Conservation (phyloP, 2,113 vertebrate genomes). For the Oreotragus oreotragus region DNA sequence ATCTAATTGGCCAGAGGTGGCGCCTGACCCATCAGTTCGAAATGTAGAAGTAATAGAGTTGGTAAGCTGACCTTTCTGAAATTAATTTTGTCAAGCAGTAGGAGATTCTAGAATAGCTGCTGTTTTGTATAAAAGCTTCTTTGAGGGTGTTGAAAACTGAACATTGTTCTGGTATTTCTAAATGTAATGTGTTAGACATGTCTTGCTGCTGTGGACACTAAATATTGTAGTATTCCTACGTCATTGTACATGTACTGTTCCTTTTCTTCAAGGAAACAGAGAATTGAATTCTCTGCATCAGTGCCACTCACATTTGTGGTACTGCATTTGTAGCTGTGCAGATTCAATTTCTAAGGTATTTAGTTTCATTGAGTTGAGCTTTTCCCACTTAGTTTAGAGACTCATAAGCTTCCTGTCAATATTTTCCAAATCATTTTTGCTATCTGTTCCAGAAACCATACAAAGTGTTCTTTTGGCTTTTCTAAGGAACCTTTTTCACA, state of each 20-base stretch:
- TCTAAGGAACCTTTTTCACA: constrained; percentile 19
- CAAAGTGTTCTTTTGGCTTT: constrained; percentile 51
- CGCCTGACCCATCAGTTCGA: constrained; percentile 93
- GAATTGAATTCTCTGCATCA: constrained; percentile 62
- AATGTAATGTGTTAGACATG: background rate
- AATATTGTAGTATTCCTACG: constrained; percentile 20
- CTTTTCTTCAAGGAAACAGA: constrained; percentile 53
- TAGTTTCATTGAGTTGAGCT: constrained; percentile 54
- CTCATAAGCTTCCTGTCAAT: constrained; percentile 56
- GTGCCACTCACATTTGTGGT: constrained; percentile 34
- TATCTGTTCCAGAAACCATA: constrained; percentile 42
- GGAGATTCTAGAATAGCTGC: constrained; percentile 19
- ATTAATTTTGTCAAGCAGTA: constrained; percentile 63
- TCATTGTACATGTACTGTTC: constrained; percentile 21
- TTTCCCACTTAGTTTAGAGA: constrained; percentile 58
- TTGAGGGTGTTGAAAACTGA: background rate
- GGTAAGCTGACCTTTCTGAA: constrained; percentile 80
- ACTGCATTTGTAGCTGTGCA: constrained; percentile 46
- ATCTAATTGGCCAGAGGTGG: constrained; percentile 92
- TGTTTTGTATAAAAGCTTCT: constrained; percentile 51
- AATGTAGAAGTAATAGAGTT: constrained; percentile 91
- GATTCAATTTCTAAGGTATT: constrained; percentile 64
- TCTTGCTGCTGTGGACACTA: background rate
- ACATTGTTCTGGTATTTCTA: background rate
- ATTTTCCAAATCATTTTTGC: constrained; percentile 59